Conservation (phyloP, 2,797 vertebrate species). For the Taeniopygia guttata region DNA sequence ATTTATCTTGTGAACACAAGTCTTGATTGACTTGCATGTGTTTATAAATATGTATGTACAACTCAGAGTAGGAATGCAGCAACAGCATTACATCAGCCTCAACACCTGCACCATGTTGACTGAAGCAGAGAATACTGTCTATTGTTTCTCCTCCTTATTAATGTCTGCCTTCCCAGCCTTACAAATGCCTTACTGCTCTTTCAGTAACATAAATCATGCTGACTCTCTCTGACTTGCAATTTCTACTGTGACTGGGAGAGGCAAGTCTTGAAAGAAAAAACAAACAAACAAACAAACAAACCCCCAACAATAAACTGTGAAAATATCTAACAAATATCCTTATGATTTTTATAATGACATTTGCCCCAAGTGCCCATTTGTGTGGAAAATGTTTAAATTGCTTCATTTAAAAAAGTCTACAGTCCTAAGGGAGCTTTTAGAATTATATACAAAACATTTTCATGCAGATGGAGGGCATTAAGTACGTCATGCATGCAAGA, state of each 20-base stretch:
- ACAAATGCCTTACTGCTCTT: background rate
- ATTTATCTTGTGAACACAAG: background rate
- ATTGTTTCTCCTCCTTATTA: constrained; percentile 4
- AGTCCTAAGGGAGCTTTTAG: constrained; percentile 56
- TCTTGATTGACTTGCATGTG: background rate
- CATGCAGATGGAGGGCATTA: constrained; percentile 62
- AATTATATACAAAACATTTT: constrained; percentile 52
- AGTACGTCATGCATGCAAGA: constrained; percentile 37
- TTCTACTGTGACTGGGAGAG: background rate
- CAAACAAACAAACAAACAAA: background rate
- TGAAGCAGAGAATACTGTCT: background rate
- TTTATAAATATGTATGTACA: constrained; percentile 42
- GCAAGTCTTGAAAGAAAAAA: background rate
- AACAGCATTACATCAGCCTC: constrained; percentile 43
- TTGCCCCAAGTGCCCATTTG: constrained; percentile 35
- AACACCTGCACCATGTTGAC: constrained; percentile 23
- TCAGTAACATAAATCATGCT: background rate
- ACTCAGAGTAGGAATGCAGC: background rate
- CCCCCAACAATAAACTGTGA: background rate
- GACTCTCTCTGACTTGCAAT: background rate
- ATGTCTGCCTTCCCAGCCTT: background rate
- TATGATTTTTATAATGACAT: constrained; percentile 4
- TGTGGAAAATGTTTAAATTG: constrained; percentile 65
- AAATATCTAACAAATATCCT: constrained; percentile 6
- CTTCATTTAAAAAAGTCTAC: constrained; percentile 32